Percentiles rank a stretch among this genome's conserved stretches.
phyloP scores from a whole-genome alignment of 2,888 invertebrate genomes.

The Caenorhabditis imperialis region DNA sequence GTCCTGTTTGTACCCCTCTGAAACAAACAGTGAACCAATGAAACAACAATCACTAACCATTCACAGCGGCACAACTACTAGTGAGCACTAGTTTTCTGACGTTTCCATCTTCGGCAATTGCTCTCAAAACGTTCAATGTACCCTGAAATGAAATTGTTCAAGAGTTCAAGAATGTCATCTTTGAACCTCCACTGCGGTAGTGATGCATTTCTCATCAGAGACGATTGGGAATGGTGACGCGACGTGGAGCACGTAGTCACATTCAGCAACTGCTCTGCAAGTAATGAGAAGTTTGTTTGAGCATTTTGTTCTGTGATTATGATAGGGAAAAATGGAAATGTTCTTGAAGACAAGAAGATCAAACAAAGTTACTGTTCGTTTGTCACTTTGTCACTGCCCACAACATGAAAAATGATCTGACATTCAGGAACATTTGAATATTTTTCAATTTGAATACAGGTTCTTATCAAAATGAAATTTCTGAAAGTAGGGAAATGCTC shows the following conservation, averaged over 20 bases:
- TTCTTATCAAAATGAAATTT: too few species aligned
- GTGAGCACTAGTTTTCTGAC: slow-evolving; percentile 81
- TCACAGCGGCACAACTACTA: slow-evolving; percentile 80
- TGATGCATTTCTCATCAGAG: slow-evolving; percentile 69
- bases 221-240: slow-evolving; percentile 77
- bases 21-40: slow-evolving; percentile 19
- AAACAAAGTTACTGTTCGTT: slow-evolving; percentile 7
- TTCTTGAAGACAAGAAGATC: neutral
- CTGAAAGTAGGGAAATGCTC: too few species aligned
- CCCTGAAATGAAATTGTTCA: slow-evolving; percentile 43
- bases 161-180: slow-evolving; percentile 4
- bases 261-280: slow-evolving; percentile 70
- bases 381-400: too few species aligned
- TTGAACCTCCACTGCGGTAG: slow-evolving; percentile 58
- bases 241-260: slow-evolving; percentile 75
- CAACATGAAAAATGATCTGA: too few species aligned
- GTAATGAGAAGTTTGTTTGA: too few species aligned
- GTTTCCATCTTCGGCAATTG: slow-evolving; percentile 77
- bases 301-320: too few species aligned
- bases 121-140: slow-evolving; percentile 67
- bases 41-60: slow-evolving; percentile 67
- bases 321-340: neutral
- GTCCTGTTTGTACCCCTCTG: slow-evolving; percentile 74
- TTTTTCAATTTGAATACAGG: too few species aligned
- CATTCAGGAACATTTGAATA: too few species aligned